Conservation (phyloP, 2,113 vertebrate species). For the Drymodes brunneopygia region DNA sequence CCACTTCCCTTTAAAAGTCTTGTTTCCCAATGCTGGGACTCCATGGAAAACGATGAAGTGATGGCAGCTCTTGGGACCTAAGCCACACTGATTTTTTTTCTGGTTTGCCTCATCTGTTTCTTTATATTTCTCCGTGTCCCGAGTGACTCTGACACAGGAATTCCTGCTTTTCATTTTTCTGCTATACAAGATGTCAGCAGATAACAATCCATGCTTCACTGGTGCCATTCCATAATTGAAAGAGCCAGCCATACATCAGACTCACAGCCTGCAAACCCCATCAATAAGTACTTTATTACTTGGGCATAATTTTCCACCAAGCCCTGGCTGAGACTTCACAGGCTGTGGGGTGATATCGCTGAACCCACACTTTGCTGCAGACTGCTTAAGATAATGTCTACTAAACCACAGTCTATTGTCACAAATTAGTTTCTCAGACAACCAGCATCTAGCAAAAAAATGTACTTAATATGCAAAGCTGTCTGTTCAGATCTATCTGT, state of each 20-base stretch:
- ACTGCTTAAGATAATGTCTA: not conserved
- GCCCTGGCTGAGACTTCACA: not conserved
- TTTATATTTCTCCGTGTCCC: not conserved
- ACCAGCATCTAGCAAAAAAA: not conserved
- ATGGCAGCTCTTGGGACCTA: slow-evolving; percentile 15
- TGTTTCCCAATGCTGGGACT: not conserved
- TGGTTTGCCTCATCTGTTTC: slow-evolving; percentile 36
- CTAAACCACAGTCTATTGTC: slow-evolving; percentile 18
- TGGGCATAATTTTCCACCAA: slow-evolving; percentile 28
- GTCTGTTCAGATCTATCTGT: slow-evolving; percentile 39
- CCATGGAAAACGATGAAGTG: not conserved
- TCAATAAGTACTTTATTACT: slow-evolving; percentile 44
- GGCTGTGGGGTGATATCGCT: not conserved
- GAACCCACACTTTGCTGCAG: slow-evolving; percentile 29
- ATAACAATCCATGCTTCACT: slow-evolving; percentile 58
- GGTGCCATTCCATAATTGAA: slow-evolving; percentile 52
- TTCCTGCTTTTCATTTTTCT: slow-evolving; percentile 53
- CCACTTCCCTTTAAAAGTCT: not conserved
- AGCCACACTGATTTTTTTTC: not conserved
- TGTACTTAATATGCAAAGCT: slow-evolving; percentile 52
- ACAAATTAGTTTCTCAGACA: slow-evolving; percentile 53
- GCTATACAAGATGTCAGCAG: slow-evolving; percentile 52
- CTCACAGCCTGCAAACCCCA: slow-evolving; percentile 21
- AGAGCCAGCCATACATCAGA: slow-evolving; percentile 45
- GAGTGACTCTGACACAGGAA: slow-evolving; percentile 26